Conservation (phyloP, 2,797 vertebrate species). For the Choloepus didactylus region DNA sequence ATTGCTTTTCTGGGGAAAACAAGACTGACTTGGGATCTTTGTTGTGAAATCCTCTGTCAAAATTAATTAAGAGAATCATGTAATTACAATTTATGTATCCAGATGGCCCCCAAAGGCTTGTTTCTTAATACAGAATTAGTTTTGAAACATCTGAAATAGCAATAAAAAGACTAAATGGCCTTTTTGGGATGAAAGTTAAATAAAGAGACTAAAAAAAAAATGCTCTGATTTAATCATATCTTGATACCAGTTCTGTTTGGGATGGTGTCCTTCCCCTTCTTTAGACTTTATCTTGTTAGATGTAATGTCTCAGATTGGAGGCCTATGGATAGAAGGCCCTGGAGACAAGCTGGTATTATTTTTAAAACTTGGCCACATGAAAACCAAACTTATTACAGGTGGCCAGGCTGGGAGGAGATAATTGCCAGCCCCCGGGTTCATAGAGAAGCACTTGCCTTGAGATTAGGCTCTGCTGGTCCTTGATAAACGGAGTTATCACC, state of each 20-base stretch:
- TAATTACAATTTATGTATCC: constrained; percentile 86
- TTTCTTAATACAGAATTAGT: constrained; percentile 85
- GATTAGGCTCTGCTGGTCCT: background rate
- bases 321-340: background rate
- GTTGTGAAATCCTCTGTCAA: constrained; percentile 83
- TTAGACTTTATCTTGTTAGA: background rate
- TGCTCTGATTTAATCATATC: constrained; percentile 72
- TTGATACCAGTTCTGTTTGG: background rate
- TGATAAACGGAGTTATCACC: constrained; percentile 36
- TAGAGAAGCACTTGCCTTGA: background rate
- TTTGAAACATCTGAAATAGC: constrained; percentile 83
- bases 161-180: constrained; percentile 82
- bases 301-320: background rate
- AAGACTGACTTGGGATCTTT: constrained; percentile 76
- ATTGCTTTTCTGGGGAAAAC: constrained; percentile 53
- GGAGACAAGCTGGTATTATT: background rate
- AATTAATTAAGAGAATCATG: constrained; percentile 87
- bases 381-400: background rate
- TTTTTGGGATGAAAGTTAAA: constrained; percentile 76
- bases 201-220: constrained; percentile 59
- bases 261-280: background rate
- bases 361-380: background rate
- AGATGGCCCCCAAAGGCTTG: constrained; percentile 81
- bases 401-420: background rate
- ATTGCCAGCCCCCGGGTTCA: background rate